Evolutionary conservation across 2,888 invertebrate species (phyloP).

Genomic region (Drosophila nigricruria): DNA sequence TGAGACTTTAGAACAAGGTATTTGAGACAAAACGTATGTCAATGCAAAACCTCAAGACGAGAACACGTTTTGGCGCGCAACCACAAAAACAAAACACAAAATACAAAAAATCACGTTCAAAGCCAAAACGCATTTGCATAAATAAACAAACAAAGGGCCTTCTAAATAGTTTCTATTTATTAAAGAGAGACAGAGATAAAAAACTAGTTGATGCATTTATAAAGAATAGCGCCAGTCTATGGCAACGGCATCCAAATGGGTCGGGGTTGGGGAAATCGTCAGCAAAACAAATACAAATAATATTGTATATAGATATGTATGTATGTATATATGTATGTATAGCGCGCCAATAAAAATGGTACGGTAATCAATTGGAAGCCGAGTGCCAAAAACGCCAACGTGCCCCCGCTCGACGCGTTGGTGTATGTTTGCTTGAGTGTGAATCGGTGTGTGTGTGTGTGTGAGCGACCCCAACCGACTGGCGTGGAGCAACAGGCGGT

Average conservation of each 20-base stretch:
- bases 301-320: not conserved
- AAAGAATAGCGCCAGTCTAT: conserved; percentile 27
- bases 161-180: conserved; percentile 1
- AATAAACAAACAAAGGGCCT: conserved; percentile 35
- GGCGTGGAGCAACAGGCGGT: conserved; percentile 76
- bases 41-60: conserved; percentile 19
- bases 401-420: conserved; percentile 24
- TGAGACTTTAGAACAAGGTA: conserved; percentile 30
- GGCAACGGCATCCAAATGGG: conserved; percentile 56
- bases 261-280: conserved; percentile 54
- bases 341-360: conserved; percentile 51
- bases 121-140: conserved; percentile 42
- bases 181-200: conserved; percentile 3
- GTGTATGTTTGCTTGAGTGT: conserved; percentile 22
- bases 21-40: conserved; percentile 18
- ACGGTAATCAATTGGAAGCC: conserved; percentile 33
- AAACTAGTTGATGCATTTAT: conserved; percentile 26
- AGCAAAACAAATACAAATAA: conserved; percentile 29
- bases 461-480: conserved; percentile 27
- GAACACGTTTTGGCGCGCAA: conserved; percentile 45
- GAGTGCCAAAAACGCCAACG: conserved; percentile 60
- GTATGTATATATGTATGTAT: conserved; percentile 1
- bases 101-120: conserved; percentile 42
- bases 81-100: not conserved
- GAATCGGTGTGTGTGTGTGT: conserved; percentile 15